Percentiles rank a stretch among this genome's conserved stretches.
Conservation (phyloP, 2,888 invertebrate species). For the Gortyna flavago region DNA sequence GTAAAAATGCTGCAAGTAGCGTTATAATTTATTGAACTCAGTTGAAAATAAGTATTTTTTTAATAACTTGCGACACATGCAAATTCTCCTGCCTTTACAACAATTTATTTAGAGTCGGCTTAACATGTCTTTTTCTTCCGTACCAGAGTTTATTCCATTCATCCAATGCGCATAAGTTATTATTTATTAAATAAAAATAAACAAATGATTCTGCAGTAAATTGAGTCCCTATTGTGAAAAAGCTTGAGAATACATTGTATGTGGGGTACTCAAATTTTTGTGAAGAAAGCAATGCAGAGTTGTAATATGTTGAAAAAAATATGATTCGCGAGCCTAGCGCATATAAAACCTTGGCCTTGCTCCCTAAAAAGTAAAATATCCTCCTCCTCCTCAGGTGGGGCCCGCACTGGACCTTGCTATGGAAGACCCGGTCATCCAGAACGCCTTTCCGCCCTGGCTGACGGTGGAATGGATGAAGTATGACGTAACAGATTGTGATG, state of each 20-base stretch:
- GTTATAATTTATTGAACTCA: not conserved
- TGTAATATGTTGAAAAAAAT: not conserved
- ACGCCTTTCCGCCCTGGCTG: slow-evolving; percentile 90
- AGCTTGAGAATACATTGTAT: not conserved
- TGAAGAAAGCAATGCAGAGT: not conserved
- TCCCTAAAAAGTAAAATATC: not conserved
- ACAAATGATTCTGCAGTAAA: not conserved
- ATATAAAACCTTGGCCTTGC: not conserved
- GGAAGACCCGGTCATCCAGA: slow-evolving; percentile 85
- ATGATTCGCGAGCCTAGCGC: not conserved
- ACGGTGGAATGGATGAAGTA: slow-evolving; percentile 91
- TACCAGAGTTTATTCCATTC: not conserved
- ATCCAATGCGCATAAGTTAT: not conserved
- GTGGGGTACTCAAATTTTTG: too few relatives aligned
- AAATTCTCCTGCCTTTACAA: too few relatives aligned
- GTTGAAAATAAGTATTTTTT: not conserved
- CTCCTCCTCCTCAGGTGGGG: slow-evolving; percentile 85
- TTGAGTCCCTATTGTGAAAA: not conserved
- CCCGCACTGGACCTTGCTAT: slow-evolving; percentile 91
- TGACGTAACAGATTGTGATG: slow-evolving; percentile 93
- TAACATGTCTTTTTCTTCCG: not conserved
- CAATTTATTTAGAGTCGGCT: too few relatives aligned
- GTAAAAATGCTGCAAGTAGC: not conserved
- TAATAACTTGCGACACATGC: not conserved
- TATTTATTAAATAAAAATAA: not conserved